Base-by-base conservation (phyloP, 2,113 vertebrate species). In the Xenus cinereus region DNA sequence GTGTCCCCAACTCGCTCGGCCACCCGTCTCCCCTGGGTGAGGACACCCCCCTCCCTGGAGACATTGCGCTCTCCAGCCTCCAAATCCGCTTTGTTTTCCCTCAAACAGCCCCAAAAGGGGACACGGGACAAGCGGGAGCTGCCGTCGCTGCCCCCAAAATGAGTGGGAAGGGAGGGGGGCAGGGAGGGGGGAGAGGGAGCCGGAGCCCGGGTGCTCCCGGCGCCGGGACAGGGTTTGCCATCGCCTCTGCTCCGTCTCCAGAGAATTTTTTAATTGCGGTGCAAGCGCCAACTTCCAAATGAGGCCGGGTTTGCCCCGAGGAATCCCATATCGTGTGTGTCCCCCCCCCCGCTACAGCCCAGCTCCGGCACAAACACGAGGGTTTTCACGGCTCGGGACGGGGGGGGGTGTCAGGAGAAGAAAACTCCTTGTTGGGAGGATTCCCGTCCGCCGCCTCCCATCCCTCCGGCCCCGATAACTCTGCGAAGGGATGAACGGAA, bases 11-110 rank as follows among this genome's bases (percentile, higher is more conserved):
- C 14, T 6, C 2, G 35, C 35, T 51, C 28, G 6, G 75, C 45
- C 54, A 4, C 35, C 46, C 14, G 6, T 12, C 17, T 27, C 33
- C 17, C 33, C 45, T 11, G 7, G 1, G 33, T 4, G 53, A 33
- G 8, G 19, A 20, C 33, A 32, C 9, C 3, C 32, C 62, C 13
- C 45, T 20, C 15, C 33, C 2, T 0, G 1, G 37, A 21, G 50
- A 41, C 39, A 35, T 33, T 10, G 5, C 6, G 1, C 48, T 22
- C 68, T 23, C 41, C 22, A 57, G 54, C 54, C 32, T 7, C 30
- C 62, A 60, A 59, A 50, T 30, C 11, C 10, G 5, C 64, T 17
- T 10, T 3, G 26, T 32, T 45, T 51, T 9, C 37, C 54, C 22
- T 20, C 41, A 37, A 17, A 64, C 7, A 9, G 33, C 8, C 50